A percentile compares a stretch with the other conserved stretches of the same genome.
These are phyloP conservation scores for Tokudaia tokunoshimensis DNA, from an alignment of 2,797 vertebrate genomes.

Conservation along the genomic window DNA sequence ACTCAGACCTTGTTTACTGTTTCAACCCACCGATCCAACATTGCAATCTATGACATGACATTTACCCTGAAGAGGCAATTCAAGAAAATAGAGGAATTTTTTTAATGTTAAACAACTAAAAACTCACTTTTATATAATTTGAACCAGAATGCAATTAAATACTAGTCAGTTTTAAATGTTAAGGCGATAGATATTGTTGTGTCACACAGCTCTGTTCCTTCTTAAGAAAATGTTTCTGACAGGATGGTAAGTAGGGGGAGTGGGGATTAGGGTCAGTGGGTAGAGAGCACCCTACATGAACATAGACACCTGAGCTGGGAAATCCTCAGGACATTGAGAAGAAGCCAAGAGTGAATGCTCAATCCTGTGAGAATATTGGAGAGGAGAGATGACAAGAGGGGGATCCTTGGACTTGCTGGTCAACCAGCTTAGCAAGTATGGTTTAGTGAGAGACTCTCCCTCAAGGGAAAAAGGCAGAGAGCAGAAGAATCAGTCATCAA, in stretches of 20 bases:
- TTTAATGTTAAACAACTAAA: neutral
- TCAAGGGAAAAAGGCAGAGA: neutral
- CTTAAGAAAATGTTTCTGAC: neutral
- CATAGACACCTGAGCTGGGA: neutral
- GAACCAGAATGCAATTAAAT: neutral
- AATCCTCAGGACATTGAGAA: too few relatives aligned
- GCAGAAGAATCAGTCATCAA: neutral
- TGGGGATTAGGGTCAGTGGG: neutral
- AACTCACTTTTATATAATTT: constrained; percentile 16
- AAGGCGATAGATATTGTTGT: neutral
- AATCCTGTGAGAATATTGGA: neutral
- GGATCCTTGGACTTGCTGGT: neutral
- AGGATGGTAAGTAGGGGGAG: neutral
- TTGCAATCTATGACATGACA: neutral
- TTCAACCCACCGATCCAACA: neutral
- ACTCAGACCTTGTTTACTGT: neutral
- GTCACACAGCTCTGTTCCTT: neutral
- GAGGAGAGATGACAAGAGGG: neutral
- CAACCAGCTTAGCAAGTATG: neutral
- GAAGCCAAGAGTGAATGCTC: neutral
- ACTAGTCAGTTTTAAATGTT: neutral
- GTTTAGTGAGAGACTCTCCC: neutral
- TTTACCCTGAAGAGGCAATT: neutral
- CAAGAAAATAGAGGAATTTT: neutral
- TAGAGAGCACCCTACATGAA: neutral